Percentiles rank a stretch among this genome's conserved stretches.
Evolutionary conservation across 2,113 vertebrate species (phyloP).

Genomic region (Lagenorhynchus albirostris): DNA sequence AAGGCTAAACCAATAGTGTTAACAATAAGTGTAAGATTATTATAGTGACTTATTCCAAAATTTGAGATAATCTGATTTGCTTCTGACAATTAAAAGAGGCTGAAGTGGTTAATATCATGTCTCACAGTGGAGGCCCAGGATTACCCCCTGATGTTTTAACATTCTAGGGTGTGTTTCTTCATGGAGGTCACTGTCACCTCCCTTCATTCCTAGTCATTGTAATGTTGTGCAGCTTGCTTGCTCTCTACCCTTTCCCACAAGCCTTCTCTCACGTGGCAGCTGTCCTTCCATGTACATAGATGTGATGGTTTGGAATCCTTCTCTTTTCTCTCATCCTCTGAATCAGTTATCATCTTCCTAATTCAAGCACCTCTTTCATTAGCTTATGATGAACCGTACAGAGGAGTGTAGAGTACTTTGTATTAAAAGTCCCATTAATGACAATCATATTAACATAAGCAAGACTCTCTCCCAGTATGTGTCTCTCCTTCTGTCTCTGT

Average conservation of each 20-base stretch:
- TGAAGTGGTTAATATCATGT: background rate
- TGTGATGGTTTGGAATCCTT: constrained; percentile 23
- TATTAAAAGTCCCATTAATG: constrained; percentile 35
- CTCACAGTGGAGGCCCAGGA: background rate
- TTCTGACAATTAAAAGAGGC: background rate
- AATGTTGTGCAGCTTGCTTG: background rate
- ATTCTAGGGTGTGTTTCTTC: background rate
- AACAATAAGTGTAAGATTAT: background rate
- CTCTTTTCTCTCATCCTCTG: constrained; percentile 21
- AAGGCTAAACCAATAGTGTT: background rate
- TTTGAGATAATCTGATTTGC: background rate
- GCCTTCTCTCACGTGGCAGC: background rate
- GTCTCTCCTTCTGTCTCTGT: background rate
- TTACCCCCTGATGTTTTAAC: background rate
- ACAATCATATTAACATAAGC: constrained; percentile 16
- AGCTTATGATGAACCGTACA: constrained; percentile 41
- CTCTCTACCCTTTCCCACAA: background rate
- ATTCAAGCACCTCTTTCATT: constrained; percentile 56
- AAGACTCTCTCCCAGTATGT: background rate
- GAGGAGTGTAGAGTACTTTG: background rate
- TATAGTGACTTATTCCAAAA: constrained; percentile 23
- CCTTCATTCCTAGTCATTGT: background rate
- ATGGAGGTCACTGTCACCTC: background rate
- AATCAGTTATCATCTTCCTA: constrained; percentile 40
- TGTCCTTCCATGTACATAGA: background rate